Evolutionary conservation across 2,113 vertebrate species (phyloP).

Genomic region (Herpetotheres cachinnans): DNA sequence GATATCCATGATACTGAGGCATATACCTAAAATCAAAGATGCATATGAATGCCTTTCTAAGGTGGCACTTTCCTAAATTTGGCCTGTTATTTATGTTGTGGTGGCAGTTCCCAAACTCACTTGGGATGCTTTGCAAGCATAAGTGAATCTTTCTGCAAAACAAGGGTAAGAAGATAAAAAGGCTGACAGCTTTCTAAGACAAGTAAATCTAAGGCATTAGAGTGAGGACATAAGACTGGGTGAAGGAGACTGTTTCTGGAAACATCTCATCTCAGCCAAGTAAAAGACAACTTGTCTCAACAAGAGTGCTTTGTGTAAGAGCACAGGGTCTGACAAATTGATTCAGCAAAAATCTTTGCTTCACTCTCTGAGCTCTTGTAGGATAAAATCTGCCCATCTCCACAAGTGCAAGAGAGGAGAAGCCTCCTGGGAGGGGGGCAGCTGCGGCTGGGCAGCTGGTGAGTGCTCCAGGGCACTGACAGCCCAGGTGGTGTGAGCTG

Average conservation of each 20-base stretch:
- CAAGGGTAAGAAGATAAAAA: neutral
- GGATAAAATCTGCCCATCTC: neutral
- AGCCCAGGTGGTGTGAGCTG: neutral
- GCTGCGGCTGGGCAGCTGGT: neutral
- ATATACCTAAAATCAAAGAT: neutral
- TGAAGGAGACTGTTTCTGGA: neutral
- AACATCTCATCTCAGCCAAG: neutral
- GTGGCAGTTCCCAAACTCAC: neutral
- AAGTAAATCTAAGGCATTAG: neutral
- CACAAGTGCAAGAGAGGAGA: neutral
- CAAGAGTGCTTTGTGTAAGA: neutral
- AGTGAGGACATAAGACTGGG: neutral
- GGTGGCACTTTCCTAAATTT: neutral
- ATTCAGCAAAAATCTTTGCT: neutral
- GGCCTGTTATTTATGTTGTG: neutral
- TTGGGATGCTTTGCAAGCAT: neutral
- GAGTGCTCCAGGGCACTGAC: neutral
- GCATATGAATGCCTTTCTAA: neutral
- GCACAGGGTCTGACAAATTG: neutral
- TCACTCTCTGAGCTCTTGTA: neutral
- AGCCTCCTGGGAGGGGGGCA: neutral
- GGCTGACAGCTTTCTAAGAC: neutral
- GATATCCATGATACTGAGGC: neutral
- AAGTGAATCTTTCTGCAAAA: neutral
- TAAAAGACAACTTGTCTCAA: neutral